These are phyloP conservation scores for Bombus superbus DNA, from an alignment of 1,140 invertebrate genomes.

Conservation along the genomic window DNA sequence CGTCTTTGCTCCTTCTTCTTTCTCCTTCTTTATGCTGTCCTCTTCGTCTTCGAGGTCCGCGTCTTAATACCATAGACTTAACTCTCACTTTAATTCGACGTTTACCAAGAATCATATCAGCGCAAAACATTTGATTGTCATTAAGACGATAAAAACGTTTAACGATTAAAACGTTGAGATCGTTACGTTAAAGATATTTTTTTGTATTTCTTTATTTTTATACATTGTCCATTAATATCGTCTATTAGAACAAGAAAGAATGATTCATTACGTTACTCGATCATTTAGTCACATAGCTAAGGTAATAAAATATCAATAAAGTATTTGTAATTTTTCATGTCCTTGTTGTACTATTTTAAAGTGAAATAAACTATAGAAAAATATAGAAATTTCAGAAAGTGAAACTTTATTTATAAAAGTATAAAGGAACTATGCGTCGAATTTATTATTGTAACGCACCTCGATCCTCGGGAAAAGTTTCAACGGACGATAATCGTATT, in stretches of 20 bases:
- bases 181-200: neutral
- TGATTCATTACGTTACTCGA: neutral
- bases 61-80: constrained; percentile 70
- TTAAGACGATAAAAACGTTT: constrained; percentile 1
- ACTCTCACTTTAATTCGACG: constrained; percentile 62
- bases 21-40: neutral
- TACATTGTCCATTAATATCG: neutral
- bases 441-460: neutral
- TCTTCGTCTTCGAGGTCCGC: constrained; percentile 10
- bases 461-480: neutral
- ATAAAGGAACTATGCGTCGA: neutral
- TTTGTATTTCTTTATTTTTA: neutral
- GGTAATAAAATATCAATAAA: neutral
- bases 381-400: neutral
- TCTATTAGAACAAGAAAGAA: neutral
- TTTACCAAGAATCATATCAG: constrained; percentile 15
- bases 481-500: constrained; percentile 15
- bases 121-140: constrained; percentile 18
- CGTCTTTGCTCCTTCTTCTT: constrained; percentile 11
- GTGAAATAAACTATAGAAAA: neutral
- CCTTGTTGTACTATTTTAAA: neutral
- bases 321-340: neutral
- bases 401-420: neutral
- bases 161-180: too few relatives aligned
- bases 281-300: neutral